Evolutionary conservation across 2,888 invertebrate genomes (phyloP).

Genomic region (Gymnocheta viridis): DNA sequence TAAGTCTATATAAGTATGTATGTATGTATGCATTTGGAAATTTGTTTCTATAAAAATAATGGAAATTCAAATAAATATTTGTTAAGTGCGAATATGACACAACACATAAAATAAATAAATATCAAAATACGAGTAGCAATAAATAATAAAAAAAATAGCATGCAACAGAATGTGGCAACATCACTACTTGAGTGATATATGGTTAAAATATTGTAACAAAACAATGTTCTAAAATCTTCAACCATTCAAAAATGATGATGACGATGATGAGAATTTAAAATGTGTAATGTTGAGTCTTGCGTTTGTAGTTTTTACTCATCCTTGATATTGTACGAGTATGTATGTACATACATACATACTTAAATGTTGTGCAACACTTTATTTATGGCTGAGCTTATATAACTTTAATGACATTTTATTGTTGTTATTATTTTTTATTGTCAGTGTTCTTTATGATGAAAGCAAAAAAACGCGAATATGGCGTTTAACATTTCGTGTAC

Average conservation of each 20-base stretch:
- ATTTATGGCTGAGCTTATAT: constrained; percentile 43
- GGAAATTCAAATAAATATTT: constrained; percentile 64
- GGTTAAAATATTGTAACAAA: constrained; percentile 50
- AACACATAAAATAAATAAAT: constrained; percentile 41
- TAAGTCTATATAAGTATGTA: not conserved
- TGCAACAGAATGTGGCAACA: constrained; percentile 17
- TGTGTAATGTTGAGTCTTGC: constrained; percentile 40
- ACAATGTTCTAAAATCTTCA: constrained; percentile 60
- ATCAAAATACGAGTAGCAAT: constrained; percentile 10
- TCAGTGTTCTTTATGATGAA: not conserved
- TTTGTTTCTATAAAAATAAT: constrained; percentile 3
- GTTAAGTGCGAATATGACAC: constrained; percentile 32
- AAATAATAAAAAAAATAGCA: constrained; percentile 30
- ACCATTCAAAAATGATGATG: constrained; percentile 55
- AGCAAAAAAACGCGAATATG: not conserved
- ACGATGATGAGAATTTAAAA: constrained; percentile 63
- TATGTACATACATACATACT: not conserved
- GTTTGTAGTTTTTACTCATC: constrained; percentile 17
- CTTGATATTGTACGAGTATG: not conserved
- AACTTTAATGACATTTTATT: constrained; percentile 26
- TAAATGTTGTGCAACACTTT: constrained; percentile 43
- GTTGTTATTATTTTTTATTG: constrained; percentile 6
- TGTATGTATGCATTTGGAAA: too few relatives aligned
- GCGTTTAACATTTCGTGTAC: too few relatives aligned
- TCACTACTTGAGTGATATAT: constrained; percentile 63